Conservation (phyloP, 2,113 vertebrate species). For the Lasiurus cinereus region DNA sequence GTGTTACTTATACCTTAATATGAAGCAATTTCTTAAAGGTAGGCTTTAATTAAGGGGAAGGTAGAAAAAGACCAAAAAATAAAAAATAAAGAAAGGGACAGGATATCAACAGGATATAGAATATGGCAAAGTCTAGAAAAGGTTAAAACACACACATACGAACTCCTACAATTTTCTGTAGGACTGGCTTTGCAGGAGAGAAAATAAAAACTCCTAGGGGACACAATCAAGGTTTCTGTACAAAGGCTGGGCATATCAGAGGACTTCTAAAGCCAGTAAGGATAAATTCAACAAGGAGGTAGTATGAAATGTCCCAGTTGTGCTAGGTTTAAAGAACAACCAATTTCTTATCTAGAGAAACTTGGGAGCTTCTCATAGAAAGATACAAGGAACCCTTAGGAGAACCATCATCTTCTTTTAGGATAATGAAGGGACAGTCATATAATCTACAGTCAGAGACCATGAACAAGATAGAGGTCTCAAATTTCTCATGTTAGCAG, state of each 20-base stretch:
- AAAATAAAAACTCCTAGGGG: constrained; percentile 13
- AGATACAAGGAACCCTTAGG: neutral
- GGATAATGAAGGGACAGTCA: constrained; percentile 31
- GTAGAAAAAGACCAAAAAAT: neutral
- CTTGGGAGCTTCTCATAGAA: neutral
- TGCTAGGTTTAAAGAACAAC: constrained; percentile 62
- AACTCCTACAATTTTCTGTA: constrained; percentile 33
- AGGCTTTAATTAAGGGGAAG: constrained; percentile 13
- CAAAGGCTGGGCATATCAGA: constrained; percentile 20
- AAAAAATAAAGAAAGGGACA: neutral
- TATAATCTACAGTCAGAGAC: neutral
- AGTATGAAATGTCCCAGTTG: constrained; percentile 48
- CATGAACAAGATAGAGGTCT: neutral
- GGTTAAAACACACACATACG: neutral
- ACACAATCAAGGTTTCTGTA: constrained; percentile 20
- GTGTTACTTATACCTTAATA: constrained; percentile 43
- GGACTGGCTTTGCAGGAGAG: neutral
- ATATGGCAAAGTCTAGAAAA: constrained; percentile 42
- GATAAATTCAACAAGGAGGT: constrained; percentile 27
- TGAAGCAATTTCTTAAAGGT: constrained; percentile 40
- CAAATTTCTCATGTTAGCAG: constrained; percentile 32
- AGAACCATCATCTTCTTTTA: neutral
- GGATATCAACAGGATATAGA: neutral
- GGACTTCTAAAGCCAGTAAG: constrained; percentile 32
- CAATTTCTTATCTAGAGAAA: constrained; percentile 58